Conservation (phyloP, 2,113 vertebrate genomes). For the Sorex fumeus region DNA sequence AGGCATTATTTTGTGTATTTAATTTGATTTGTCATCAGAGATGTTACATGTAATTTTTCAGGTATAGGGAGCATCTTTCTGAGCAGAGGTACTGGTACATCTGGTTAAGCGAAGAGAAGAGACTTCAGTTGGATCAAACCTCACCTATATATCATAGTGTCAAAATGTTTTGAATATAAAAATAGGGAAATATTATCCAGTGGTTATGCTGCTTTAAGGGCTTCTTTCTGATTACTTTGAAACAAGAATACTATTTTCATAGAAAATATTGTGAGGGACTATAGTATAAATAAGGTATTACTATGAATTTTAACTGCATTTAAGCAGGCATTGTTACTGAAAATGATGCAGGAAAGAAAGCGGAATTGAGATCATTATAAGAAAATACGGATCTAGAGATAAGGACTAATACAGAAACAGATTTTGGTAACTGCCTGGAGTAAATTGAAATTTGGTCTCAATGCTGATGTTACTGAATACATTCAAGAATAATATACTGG, state of each 20-base stretch:
- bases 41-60: conserved; percentile 60
- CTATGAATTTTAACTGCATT: conserved; percentile 76
- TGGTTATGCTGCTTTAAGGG: conserved; percentile 32
- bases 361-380: conserved; percentile 75
- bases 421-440: conserved; percentile 79
- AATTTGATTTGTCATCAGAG: conserved; percentile 58
- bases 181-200: conserved; percentile 31
- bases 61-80: conserved; percentile 53
- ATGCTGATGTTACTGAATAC: conserved; percentile 71
- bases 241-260: conserved; percentile 72
- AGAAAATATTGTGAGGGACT: conserved; percentile 45
- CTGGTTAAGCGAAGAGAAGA: conserved; percentile 44
- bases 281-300: conserved; percentile 66
- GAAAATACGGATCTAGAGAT: conserved; percentile 76
- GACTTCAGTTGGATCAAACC: neutral
- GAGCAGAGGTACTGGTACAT: neutral
- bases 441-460: conserved; percentile 79
- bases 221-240: conserved; percentile 64
- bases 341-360: conserved; percentile 58
- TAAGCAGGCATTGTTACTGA: conserved; percentile 62
- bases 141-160: neutral
- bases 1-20: conserved; percentile 54
- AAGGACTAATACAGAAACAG: conserved; percentile 77
- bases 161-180: conserved; percentile 63
- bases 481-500: conserved; percentile 60